These are phyloP conservation scores for Botia kubotai DNA, from an alignment of 2,797 vertebrate species.

Conservation along the genomic window DNA sequence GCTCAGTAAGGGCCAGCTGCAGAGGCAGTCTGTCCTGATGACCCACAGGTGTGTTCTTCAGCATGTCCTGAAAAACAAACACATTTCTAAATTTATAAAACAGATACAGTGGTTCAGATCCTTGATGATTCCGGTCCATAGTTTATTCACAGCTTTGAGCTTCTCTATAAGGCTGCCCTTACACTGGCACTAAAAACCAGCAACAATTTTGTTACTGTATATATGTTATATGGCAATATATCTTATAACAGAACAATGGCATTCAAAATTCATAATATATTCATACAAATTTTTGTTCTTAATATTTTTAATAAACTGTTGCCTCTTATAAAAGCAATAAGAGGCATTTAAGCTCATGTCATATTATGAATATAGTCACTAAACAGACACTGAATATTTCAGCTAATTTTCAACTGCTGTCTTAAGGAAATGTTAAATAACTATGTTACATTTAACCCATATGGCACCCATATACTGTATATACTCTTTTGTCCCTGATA, in stretches of 20 bases:
- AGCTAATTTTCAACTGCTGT: background rate
- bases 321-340: too few relatives aligned
- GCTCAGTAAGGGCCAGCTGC: constrained; percentile 86
- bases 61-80: constrained; percentile 80
- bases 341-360: too few relatives aligned
- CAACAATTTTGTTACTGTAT: background rate
- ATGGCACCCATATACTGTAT: background rate
- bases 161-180: too few relatives aligned
- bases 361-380: too few relatives aligned
- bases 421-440: background rate
- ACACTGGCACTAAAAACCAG: background rate
- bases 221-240: background rate
- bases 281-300: too few relatives aligned
- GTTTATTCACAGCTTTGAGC: background rate
- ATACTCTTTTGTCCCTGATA: constrained; percentile 14
- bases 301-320: too few relatives aligned
- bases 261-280: background rate
- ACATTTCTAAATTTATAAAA: background rate
- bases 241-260: background rate
- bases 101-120: background rate
- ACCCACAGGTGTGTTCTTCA: constrained; percentile 85
- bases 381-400: too few relatives aligned
- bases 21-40: constrained; percentile 83
- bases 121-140: background rate
- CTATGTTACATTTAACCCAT: background rate